A percentile compares a stretch with the other conserved stretches of the same genome.
These are phyloP conservation scores for Eledona agricola DNA, from an alignment of 2,888 invertebrate genomes.

Conservation along the genomic window DNA sequence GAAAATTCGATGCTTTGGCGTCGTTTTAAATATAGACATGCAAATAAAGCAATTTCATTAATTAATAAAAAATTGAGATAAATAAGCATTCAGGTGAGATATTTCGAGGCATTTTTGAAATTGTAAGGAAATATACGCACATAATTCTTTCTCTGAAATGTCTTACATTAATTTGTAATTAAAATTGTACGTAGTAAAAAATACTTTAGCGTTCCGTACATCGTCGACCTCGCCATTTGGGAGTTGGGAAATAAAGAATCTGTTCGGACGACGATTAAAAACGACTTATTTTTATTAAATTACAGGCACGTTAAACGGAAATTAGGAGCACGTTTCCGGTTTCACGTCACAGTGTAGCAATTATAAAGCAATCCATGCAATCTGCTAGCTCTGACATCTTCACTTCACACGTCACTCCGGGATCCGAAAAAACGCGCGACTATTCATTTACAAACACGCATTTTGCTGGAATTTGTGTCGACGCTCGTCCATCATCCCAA, in stretches of 20 bases:
- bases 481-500: slow-evolving; percentile 3
- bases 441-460: no score
- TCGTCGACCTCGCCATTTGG: slow-evolving; percentile 6
- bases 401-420: slow-evolving; percentile 8
- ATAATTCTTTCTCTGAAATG: no score
- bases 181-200: no score
- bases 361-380: slow-evolving; percentile 4
- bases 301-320: slow-evolving; percentile 11
- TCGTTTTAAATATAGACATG: no score
- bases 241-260: slow-evolving; percentile 6
- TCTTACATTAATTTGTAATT: no score
- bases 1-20: no score
- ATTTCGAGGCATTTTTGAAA: no score
- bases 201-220: slow-evolving; percentile 6
- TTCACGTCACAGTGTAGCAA: slow-evolving; percentile 14
- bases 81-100: no score
- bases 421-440: slow-evolving; percentile 3
- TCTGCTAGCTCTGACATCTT: not conserved
- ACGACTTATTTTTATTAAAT: slow-evolving; percentile 27
- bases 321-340: slow-evolving; percentile 17
- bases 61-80: no score
- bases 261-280: no score
- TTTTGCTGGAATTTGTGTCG: slow-evolving; percentile 6
- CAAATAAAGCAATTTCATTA: no score
- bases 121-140: no score